Base-by-base conservation (phyloP, 2,113 vertebrate species). In the crab-eating macaque (Macaca fascicularis) region DNA sequence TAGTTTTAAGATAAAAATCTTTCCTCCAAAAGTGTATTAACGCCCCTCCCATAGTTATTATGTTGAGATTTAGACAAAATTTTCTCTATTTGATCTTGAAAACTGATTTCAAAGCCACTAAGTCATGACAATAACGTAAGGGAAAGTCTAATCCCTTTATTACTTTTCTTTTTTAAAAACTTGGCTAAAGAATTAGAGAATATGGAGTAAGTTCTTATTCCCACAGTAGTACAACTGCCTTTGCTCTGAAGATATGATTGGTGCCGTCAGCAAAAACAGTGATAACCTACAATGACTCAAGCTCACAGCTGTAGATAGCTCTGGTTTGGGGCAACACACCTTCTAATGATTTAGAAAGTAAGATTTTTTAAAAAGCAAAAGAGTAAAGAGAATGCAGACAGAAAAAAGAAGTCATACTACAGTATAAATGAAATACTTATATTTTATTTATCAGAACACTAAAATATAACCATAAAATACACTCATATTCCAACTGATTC, bases 1-100 rank as follows among this genome's bases (percentile, higher is more conserved):
- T 64, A 75, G 13, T 90, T 94, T 94, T 95, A 74, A 94, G 35
- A 89, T 86, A 48, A 89, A 89, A 81, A 80, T 74, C 23, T 93
- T 69, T 59, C 22, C 25, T 84, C 48, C 55, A 75, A 23, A 91
- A 93, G 4, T 83, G 10, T 59, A 59, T 86, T 81, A 82, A 89
- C 25, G 8, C 2, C 7, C 12, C 5, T 83, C 19, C 5, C 6
- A 69, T 6, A 81, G 9, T 76, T 90, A 88, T 75, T 84, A 86
- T 52, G 32, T 72, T 82, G 27, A 4, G 5, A 86, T 43, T 74
- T 20, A 94, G n/a, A 55, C 12, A 92, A 75, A 52, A 0, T 59
- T 95, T 81, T 96, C 25, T 96, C 11, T 88, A 85, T 78, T 82
- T 78, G 14, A 75, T 91, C 16, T 89, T 89, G 4, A 40, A 89